Evolutionary conservation across 1,140 invertebrate genomes (phyloP).

Genomic region (Drosophila pachea): DNA sequence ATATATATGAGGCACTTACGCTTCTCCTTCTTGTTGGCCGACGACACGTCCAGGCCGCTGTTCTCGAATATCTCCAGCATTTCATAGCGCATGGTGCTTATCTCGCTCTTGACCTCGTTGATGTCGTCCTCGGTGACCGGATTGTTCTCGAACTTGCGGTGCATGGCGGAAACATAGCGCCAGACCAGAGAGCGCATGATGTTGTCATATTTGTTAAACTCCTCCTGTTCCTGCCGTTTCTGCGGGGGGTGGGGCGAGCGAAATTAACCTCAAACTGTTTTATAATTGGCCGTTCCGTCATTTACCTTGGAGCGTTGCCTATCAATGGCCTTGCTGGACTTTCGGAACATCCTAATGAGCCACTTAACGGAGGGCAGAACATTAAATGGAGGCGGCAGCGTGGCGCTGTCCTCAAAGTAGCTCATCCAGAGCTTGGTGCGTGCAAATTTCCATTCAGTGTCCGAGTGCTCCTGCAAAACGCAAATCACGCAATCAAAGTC

Average conservation of each 20-base stretch:
- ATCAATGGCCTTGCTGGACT: slow-evolving; percentile 76
- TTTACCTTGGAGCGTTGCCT: slow-evolving; percentile 77
- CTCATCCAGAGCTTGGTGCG: slow-evolving; percentile 93
- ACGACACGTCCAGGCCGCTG: slow-evolving; percentile 88
- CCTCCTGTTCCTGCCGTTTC: slow-evolving; percentile 81
- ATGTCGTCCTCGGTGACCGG: slow-evolving; percentile 94
- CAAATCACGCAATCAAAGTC: slow-evolving; percentile 32
- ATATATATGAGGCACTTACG: slow-evolving; percentile 77
- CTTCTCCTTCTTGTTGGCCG: slow-evolving; percentile 85
- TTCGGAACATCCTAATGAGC: slow-evolving; percentile 79
- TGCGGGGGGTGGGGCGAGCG: slow-evolving; percentile 2
- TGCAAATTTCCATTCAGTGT: slow-evolving; percentile 95
- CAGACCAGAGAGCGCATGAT: slow-evolving; percentile 91
- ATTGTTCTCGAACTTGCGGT: slow-evolving; percentile 86
- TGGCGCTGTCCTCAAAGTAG: slow-evolving; percentile 92
- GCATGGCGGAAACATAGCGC: slow-evolving; percentile 90
- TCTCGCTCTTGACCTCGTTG: slow-evolving; percentile 94
- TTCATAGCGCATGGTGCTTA: slow-evolving; percentile 89
- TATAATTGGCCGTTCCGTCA: not conserved
- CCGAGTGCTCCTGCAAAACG: slow-evolving; percentile 86
- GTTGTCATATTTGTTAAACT: slow-evolving; percentile 85
- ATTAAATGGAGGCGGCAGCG: slow-evolving; percentile 92
- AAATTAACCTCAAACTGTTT: not conserved
- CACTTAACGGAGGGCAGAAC: slow-evolving; percentile 87
- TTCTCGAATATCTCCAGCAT: slow-evolving; percentile 89